Evolutionary conservation across 2,888 invertebrate genomes (phyloP), one percentile per base, ranked within the genome.

Genomic region (Drosophila neutralis): DNA sequence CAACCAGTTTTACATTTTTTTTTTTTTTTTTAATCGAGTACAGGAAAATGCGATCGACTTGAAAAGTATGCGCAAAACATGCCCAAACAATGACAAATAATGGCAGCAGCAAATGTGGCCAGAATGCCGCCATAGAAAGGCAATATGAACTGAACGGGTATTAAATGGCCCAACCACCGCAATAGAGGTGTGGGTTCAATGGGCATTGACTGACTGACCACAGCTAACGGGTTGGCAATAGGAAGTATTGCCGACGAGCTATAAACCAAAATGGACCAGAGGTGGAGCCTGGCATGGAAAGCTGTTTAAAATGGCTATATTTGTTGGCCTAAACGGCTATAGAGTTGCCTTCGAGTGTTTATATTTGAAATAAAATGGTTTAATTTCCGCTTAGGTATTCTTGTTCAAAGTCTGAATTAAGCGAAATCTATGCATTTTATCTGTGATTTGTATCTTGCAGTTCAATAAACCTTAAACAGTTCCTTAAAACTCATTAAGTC

Each of bases 11-110:
- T 15, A 21, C 1, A n/a, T 52, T 18, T 53, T 53, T 53, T 35
- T 61, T 80, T 66, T 66, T 15, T 36, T 27, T 54, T 36, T 40
- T 57, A 64, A 51, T 60, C 59, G 51, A 56, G 72, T 67, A 70
- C 80, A 82, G 82, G 87, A 84, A 84, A 87, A 71, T 57, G 69
- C 67, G 60, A 69, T 62, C 68, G 63, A 76, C 56, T 65, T 78
- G 66, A 78, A 73, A 80, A 74, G 76, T 76, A 76, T 80, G 75
- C 69, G 69, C 78, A 73, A 80, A 69, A 62, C 63, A 61, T 61
- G 76, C 54, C 53, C 59, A 45, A 61, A 71, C 75, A 76, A 76
- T 76, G 67, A 63, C 63, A 56, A 59, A 80, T 71, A 76, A 66
- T 78, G 69, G 64, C 48, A 58, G 54, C 68, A 60, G 67, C 63